Evolutionary conservation across 30 jellyfish, hydroid and myxozoan genomes (phyloP).

Genomic region (Turritopsis dohrnii): DNA sequence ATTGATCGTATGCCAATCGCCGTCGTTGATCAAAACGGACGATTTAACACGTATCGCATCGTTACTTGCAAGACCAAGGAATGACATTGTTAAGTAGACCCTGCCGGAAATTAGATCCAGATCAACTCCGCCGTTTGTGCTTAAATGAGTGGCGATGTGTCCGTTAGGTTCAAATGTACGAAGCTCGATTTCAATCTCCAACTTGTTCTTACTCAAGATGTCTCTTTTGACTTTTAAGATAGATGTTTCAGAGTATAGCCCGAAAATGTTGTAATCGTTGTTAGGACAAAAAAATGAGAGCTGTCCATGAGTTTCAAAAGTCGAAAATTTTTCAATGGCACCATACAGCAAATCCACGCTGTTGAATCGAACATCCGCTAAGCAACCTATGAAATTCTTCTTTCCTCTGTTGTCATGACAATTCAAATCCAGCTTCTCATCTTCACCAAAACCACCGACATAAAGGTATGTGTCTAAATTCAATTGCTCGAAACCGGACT

Average conservation of each 20-base stretch:
- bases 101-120: slow-evolving; percentile 53
- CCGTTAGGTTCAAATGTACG: slow-evolving; percentile 91
- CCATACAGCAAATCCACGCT: slow-evolving; percentile 65
- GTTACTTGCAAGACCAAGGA: slow-evolving; percentile 44
- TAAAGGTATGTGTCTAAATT: slow-evolving; percentile 54
- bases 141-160: slow-evolving; percentile 51
- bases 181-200: slow-evolving; percentile 35
- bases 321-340: slow-evolving; percentile 47
- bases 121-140: slow-evolving; percentile 62
- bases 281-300: slow-evolving; percentile 47
- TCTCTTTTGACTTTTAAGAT: slow-evolving; percentile 34
- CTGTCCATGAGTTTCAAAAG: slow-evolving; percentile 40
- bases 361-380: slow-evolving; percentile 62
- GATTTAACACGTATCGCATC: slow-evolving; percentile 39
- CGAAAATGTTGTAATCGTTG: slow-evolving; percentile 44
- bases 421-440: slow-evolving; percentile 34
- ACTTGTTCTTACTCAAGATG: slow-evolving; percentile 26
- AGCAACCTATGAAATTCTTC: slow-evolving; percentile 74
- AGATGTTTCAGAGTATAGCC: slow-evolving; percentile 42
- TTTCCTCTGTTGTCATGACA: slow-evolving; percentile 31
- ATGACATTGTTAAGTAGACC: slow-evolving; percentile 48
- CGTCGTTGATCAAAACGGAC: slow-evolving; percentile 49
- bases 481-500: slow-evolving; percentile 54
- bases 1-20: slow-evolving; percentile 77
- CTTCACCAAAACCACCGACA: slow-evolving; percentile 72